Conservation (phyloP, 1,140 invertebrate species). For the Ganaspis sp. region DNA sequence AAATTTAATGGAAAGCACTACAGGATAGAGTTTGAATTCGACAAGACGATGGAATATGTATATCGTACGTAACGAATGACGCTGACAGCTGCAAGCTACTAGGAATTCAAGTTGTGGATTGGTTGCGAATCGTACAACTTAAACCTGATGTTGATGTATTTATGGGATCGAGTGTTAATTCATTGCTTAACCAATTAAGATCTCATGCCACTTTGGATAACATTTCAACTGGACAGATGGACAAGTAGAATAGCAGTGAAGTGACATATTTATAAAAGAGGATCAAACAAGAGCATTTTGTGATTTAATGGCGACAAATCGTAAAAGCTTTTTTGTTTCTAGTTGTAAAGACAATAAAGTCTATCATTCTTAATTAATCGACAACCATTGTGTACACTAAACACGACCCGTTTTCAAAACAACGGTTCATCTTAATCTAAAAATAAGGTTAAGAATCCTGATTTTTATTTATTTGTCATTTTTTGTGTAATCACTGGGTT, state of each 20-base stretch:
- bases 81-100: background rate
- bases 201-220: background rate
- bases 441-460: no score
- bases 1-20: background rate
- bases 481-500: no score
- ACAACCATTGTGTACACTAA: no score
- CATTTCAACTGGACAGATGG: background rate
- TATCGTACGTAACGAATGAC: background rate
- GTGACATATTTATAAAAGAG: background rate
- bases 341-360: no score
- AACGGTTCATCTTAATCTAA: no score
- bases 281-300: background rate
- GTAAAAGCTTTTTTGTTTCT: no score
- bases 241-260: background rate
- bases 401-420: no score
- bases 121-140: background rate
- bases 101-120: background rate
- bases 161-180: background rate
- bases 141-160: background rate
- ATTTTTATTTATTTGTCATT: no score
- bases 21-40: background rate
- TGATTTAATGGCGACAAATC: background rate
- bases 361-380: no score
- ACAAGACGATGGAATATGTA: background rate
- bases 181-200: background rate